phyloP scores from a whole-genome alignment of 2,113 vertebrate species.

The Aramus guarauna region DNA sequence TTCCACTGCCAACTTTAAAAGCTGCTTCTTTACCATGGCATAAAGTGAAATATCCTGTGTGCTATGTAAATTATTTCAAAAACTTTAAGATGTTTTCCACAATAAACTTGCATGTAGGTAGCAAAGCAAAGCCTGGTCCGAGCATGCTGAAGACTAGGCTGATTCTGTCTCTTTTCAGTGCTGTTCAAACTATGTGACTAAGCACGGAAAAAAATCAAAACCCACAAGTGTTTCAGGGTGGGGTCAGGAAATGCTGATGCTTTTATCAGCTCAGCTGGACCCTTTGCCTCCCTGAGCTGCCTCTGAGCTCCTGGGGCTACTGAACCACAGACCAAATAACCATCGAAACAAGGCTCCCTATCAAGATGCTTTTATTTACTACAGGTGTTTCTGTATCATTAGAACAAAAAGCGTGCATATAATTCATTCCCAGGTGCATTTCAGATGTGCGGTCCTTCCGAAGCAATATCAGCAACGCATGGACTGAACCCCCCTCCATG shows the following conservation, averaged over 20 bases:
- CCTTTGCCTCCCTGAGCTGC: neutral
- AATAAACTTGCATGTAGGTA: neutral
- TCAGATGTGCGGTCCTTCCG: accelerated
- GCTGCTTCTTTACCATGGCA: neutral
- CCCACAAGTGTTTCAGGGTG: neutral
- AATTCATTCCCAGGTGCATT: neutral
- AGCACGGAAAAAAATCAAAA: neutral
- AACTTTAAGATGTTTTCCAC: neutral
- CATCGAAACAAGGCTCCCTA: neutral
- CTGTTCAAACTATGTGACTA: neutral
- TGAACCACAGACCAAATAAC: neutral
- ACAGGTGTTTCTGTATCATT: neutral
- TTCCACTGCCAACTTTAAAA: neutral
- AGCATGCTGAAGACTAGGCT: neutral
- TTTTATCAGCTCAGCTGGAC: neutral
- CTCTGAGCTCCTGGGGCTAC: neutral
- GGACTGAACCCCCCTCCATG: neutral
- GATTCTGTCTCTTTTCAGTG: neutral
- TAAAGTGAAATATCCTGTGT: neutral
- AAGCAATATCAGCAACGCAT: neutral
- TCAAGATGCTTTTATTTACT: neutral
- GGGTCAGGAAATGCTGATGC: neutral
- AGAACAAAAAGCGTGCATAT: neutral
- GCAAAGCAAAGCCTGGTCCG: neutral
- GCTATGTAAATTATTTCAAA: neutral